phyloP scores from a whole-genome alignment of 2,113 vertebrate species.

The Thamnophis sirtalis region DNA sequence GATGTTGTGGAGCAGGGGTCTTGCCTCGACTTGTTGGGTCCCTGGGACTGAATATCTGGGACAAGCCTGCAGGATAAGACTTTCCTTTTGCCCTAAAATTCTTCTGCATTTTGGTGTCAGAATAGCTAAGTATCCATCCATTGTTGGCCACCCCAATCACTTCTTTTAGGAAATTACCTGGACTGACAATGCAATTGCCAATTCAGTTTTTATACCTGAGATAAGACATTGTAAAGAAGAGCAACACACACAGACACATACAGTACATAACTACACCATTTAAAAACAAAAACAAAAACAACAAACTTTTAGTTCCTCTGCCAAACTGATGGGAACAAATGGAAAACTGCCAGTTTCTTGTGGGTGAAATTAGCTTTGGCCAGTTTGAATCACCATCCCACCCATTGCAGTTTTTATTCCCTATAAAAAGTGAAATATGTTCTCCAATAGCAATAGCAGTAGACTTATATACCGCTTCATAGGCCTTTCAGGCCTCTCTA shows the following conservation, averaged over 20 bases:
- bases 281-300: not conserved
- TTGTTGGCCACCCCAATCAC: not conserved
- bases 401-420: not conserved
- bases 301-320: not conserved
- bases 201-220: not conserved
- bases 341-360: not conserved
- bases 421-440: not conserved
- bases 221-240: not conserved
- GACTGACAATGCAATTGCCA: not conserved
- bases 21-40: not conserved
- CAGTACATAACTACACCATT: not conserved
- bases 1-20: not conserved
- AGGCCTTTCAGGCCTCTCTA: no score
- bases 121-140: not conserved
- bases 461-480: no score
- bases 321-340: not conserved
- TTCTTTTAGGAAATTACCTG: not conserved
- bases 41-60: not conserved
- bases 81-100: not conserved
- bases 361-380: not conserved
- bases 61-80: not conserved
- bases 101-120: not conserved
- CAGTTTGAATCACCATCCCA: not conserved
- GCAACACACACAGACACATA: not conserved
- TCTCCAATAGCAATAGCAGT: no score